A percentile compares a stretch with the other conserved stretches of the same genome.
Conservation (phyloP, 2,113 vertebrate genomes). For the Argyrosomus japonicus region DNA sequence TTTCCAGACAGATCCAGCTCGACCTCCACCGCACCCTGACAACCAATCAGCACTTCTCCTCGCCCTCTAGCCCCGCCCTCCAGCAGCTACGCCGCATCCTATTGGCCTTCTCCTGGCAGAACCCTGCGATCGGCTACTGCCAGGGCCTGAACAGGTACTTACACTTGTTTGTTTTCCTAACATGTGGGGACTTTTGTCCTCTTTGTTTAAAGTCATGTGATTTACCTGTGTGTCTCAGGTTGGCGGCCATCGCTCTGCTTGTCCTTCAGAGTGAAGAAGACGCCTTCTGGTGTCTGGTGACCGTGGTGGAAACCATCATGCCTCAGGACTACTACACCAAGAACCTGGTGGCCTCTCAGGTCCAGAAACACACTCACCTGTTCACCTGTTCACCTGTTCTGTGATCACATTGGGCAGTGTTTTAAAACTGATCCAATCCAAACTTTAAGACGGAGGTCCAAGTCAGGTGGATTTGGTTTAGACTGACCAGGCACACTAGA, state of each 20-base stretch:
- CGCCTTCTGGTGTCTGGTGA: constrained; percentile 95
- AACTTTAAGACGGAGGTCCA: no score
- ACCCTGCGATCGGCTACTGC: constrained; percentile 93
- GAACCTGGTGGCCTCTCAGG: constrained; percentile 92
- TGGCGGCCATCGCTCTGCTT: constrained; percentile 92
- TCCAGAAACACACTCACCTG: constrained; percentile 57
- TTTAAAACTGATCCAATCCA: no score
- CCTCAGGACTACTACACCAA: constrained; percentile 94
- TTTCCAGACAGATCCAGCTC: constrained; percentile 92
- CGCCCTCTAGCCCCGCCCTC: constrained; percentile 87
- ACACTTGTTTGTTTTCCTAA: not conserved
- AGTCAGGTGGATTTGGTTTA: no score
- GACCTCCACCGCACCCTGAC: constrained; percentile 95
- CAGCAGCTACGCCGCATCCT: constrained; percentile 91
- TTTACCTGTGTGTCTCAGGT: constrained; percentile 73
- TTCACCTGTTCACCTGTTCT: not conserved
- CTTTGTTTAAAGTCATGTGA: not conserved
- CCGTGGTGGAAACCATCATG: constrained; percentile 93
- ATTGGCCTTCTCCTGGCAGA: constrained; percentile 95
- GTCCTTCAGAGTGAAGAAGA: constrained; percentile 92
- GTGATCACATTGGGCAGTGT: no score
- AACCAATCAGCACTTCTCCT: constrained; percentile 91
- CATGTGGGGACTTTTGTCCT: not conserved
- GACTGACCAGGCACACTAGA: no score
- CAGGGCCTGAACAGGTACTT: constrained; percentile 95